phyloP scores from a whole-genome alignment of 1,140 invertebrate species.

The Drosophila paulistorum region DNA sequence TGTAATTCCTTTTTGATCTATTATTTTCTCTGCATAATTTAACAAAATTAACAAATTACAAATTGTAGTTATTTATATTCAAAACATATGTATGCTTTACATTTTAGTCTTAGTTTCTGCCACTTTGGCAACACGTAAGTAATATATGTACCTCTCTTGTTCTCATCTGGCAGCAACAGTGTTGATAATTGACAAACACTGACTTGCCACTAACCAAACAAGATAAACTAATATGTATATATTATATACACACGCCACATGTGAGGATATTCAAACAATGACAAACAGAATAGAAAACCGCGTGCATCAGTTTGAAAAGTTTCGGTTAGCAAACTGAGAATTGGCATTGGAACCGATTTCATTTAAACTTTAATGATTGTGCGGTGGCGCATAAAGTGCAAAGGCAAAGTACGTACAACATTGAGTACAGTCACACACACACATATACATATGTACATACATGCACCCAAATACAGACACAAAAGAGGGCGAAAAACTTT shows the following conservation, averaged over 20 bases:
- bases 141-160: neutral
- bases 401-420: constrained; percentile 72
- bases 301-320: constrained; percentile 45
- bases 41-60: too few species aligned
- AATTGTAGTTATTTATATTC: too few species aligned
- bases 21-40: too few species aligned
- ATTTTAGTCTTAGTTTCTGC: too few species aligned
- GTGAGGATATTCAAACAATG: constrained; percentile 28
- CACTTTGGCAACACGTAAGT: too few species aligned
- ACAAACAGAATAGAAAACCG: constrained; percentile 53
- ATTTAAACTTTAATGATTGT: constrained; percentile 74
- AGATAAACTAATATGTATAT: constrained; percentile 13
- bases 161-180: constrained; percentile 18
- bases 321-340: constrained; percentile 29
- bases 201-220: constrained; percentile 37
- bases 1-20: too few species aligned
- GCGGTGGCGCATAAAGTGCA: constrained; percentile 71
- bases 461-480: constrained; percentile 8
- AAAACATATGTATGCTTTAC: too few species aligned
- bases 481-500: constrained; percentile 44
- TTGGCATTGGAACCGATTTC: constrained; percentile 44
- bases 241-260: neutral
- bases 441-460: constrained; percentile 1
- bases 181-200: constrained; percentile 50
- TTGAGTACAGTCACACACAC: constrained; percentile 49